Evolutionary conservation across 2,888 invertebrate genomes (phyloP), one percentile per base, ranked within the genome.

Genomic region (Microplitis deprimator): DNA sequence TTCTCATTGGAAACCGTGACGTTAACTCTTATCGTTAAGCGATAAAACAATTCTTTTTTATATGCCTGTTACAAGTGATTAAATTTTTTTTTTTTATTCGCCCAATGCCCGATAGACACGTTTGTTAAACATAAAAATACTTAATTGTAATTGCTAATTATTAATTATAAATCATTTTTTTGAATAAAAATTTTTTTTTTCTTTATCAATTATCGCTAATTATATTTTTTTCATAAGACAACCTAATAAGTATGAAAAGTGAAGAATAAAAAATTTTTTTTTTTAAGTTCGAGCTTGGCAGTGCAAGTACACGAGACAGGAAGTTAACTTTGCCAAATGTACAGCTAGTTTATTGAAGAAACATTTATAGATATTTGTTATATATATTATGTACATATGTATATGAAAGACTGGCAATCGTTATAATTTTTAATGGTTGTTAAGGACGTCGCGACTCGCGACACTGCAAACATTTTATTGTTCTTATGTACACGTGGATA

Each of bases 391-490:
- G 13, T 50, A 13, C 50, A 50, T 50, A 13, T 17, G 16, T 62
- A 62, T 8, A 62, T 17, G 50, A 50, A 16, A 7, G 16, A 10
- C 20, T 65, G 38, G 6, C 38, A 65, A 29, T 65, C 65, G 65
- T 65, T 29, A 65, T 65, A 65, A 65, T 65, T 65, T 65, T 65
- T 29, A 65, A 65, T 65, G 65, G n/a, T 65, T 29, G 65, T 65
- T 29, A 17, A 29, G 20, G 13, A 65, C 65, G 65, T 65, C 20
- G 65, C 38, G 65, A 65, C 65, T 6, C 29, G 29, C 29, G 29
- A 29, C 29, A 65, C 6, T 38, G 65, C 65, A 29, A 65, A 38
- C 38, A 65, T 65, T 65, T 29, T 65, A 65, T 65, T 65, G 65
- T 65, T 29, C 38, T 8, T 20, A 65, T 50, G 1, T 50, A 16